Evolutionary conservation across 2,888 invertebrate species (phyloP).

Genomic region (Xestia c-nigrum): DNA sequence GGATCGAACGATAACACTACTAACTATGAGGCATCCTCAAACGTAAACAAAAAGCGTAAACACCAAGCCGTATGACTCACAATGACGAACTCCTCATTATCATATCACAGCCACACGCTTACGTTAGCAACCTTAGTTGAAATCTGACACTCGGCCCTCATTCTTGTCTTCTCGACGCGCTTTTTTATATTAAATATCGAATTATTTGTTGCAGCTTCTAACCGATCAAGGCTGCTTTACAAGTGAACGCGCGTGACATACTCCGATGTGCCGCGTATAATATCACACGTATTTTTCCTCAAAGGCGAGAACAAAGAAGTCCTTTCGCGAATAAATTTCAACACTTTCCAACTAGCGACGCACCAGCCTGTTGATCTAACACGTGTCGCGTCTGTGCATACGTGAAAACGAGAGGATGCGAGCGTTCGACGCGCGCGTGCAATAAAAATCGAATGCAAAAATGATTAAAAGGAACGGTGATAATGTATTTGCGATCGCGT

Average conservation of each 20-base stretch:
- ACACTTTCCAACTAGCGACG: conserved; percentile 76
- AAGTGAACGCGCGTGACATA: conserved; percentile 82
- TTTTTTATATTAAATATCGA: conserved; percentile 68
- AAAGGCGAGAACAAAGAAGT: conserved; percentile 86
- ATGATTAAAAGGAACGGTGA: conserved; percentile 90
- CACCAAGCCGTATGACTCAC: conserved; percentile 88
- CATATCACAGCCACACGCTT: conserved; percentile 82
- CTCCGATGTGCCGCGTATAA: conserved; percentile 75
- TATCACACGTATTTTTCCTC: conserved; percentile 83
- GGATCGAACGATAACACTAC: conserved; percentile 72
- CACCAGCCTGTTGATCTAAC: conserved; percentile 88
- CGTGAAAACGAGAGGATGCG: conserved; percentile 84
- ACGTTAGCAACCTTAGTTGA: conserved; percentile 84
- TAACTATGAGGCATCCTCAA: conserved; percentile 74
- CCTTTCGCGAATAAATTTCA: conserved; percentile 78
- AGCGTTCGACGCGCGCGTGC: conserved; percentile 83
- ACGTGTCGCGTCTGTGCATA: conserved; percentile 83
- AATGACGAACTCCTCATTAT: conserved; percentile 89
- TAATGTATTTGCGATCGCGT: conserved; percentile 90
- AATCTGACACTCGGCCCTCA: conserved; percentile 81
- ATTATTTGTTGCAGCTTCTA: conserved; percentile 72
- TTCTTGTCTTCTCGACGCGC: conserved; percentile 77
- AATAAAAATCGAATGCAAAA: conserved; percentile 88
- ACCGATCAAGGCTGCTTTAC: conserved; percentile 78
- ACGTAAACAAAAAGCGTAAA: conserved; percentile 89